phyloP scores from a whole-genome alignment of 1,140 invertebrate species.

The Macrosteles quadrilineatus region DNA sequence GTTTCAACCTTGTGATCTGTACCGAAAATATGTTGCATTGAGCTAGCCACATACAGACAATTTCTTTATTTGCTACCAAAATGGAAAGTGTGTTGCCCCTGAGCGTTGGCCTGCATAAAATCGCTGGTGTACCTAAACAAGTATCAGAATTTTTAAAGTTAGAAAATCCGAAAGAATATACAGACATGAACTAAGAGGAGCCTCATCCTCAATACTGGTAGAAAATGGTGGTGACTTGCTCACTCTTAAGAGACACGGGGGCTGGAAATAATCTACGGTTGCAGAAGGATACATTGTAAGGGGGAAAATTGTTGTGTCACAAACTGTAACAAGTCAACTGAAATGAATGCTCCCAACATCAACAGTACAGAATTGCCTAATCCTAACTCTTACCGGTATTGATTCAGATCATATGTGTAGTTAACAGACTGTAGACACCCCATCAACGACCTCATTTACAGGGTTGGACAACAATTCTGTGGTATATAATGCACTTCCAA shows the following conservation, averaged over 20 bases:
- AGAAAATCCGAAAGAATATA: not conserved
- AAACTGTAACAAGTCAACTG: too few relatives aligned
- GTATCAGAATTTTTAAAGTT: slow-evolving; percentile 16
- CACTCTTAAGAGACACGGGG: slow-evolving; percentile 27
- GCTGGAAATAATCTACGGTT: slow-evolving; percentile 19
- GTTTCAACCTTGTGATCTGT: not conserved
- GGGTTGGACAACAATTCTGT: too few relatives aligned
- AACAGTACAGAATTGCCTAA: too few relatives aligned
- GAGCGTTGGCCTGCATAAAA: slow-evolving; percentile 21
- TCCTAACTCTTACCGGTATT: too few relatives aligned
- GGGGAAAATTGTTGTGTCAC: too few relatives aligned
- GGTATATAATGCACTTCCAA: too few relatives aligned
- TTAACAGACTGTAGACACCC: too few relatives aligned
- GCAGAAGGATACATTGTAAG: slow-evolving; percentile 26
- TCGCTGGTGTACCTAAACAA: not conserved
- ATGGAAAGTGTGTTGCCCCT: slow-evolving; percentile 4
- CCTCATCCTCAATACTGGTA: slow-evolving; percentile 26
- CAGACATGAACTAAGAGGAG: not conserved
- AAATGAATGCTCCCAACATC: too few relatives aligned
- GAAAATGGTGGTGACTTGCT: slow-evolving; percentile 23
- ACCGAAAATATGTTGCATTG: not conserved
- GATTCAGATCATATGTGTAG: too few relatives aligned
- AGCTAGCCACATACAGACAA: not conserved
- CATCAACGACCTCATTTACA: too few relatives aligned
- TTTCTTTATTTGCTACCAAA: slow-evolving; percentile 7